phyloP scores from a whole-genome alignment of 37 sponge, comb jelly and placozoan genomes.

The Halichondria panicea region DNA sequence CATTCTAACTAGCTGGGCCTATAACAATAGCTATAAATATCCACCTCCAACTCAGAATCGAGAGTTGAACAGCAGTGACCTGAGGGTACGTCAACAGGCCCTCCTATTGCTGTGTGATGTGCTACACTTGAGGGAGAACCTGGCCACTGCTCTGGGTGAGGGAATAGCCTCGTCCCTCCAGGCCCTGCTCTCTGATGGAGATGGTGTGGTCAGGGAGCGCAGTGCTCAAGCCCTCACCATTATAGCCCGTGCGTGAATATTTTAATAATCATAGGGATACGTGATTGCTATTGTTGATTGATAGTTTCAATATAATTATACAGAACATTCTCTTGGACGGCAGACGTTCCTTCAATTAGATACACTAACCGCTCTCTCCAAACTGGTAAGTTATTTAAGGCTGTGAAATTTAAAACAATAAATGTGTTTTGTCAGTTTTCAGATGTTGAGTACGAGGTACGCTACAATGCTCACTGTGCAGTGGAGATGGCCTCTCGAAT shows the following conservation, averaged over 20 bases:
- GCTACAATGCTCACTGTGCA: conserved; percentile 46
- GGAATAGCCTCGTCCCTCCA: conserved; percentile 45
- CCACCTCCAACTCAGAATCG: conserved; percentile 55
- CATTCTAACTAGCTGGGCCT: background rate
- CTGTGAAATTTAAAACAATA: background rate
- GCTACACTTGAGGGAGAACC: conserved; percentile 80
- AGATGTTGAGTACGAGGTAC: conserved; percentile 45
- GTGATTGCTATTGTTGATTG: background rate
- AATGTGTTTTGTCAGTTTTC: conserved; percentile 26
- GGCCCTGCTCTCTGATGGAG: conserved; percentile 22
- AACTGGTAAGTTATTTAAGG: conserved; percentile 31
- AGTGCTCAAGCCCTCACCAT: conserved; percentile 25
- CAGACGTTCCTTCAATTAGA: conserved; percentile 36
- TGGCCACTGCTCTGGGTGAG: conserved; percentile 70
- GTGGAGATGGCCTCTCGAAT: conserved; percentile 65
- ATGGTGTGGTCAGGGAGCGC: conserved; percentile 40
- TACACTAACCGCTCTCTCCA: conserved; percentile 41
- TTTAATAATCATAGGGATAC: background rate
- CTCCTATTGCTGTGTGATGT: conserved; percentile 70
- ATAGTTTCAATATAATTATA: background rate
- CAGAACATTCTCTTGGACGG: conserved; percentile 69
- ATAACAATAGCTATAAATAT: background rate
- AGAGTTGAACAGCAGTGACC: conserved; percentile 56
- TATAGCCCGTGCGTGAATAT: conserved; percentile 34
- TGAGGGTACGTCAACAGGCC: conserved; percentile 56